These are phyloP conservation scores for Phortica okadai DNA, from an alignment of 2,888 invertebrate genomes.

Conservation along the genomic window DNA sequence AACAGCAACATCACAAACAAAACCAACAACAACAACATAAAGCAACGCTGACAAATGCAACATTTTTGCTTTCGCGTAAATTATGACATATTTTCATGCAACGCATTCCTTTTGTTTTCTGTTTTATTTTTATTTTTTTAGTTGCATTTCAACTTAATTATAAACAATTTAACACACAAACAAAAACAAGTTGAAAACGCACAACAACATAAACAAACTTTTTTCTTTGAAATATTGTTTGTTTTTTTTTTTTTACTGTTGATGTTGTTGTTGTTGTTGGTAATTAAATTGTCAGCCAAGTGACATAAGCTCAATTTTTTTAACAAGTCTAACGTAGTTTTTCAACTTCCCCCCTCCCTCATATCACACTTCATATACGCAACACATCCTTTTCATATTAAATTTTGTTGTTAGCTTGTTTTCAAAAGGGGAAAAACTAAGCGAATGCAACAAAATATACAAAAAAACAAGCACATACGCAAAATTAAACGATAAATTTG, in stretches of 20 bases:
- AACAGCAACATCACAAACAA: background rate
- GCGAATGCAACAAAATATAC: too few relatives aligned
- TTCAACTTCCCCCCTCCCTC: too few relatives aligned
- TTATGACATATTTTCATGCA: constrained; percentile 19
- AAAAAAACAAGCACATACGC: background rate
- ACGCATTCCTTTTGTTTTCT: background rate
- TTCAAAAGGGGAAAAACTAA: too few relatives aligned
- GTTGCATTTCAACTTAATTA: constrained; percentile 27
- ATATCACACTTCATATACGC: too few relatives aligned
- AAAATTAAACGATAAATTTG: too few relatives aligned
- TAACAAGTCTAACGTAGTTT: too few relatives aligned
- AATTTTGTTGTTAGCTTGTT: too few relatives aligned
- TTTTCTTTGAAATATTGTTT: too few relatives aligned
- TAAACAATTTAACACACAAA: constrained; percentile 25
- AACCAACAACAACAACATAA: background rate
- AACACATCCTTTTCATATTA: too few relatives aligned
- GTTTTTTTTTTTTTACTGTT: constrained; percentile 5
- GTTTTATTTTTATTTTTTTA: background rate
- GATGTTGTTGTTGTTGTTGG: background rate
- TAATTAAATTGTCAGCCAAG: too few relatives aligned
- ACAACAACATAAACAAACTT: background rate
- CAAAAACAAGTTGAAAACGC: background rate
- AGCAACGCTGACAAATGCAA: background rate
- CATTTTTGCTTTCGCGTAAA: background rate
- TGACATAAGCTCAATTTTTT: too few relatives aligned